A percentile compares a stretch with the other conserved stretches of the same genome.
phyloP scores from a whole-genome alignment of 92 coral and sea anemone genomes.

The Chrysogorgia sp. region DNA sequence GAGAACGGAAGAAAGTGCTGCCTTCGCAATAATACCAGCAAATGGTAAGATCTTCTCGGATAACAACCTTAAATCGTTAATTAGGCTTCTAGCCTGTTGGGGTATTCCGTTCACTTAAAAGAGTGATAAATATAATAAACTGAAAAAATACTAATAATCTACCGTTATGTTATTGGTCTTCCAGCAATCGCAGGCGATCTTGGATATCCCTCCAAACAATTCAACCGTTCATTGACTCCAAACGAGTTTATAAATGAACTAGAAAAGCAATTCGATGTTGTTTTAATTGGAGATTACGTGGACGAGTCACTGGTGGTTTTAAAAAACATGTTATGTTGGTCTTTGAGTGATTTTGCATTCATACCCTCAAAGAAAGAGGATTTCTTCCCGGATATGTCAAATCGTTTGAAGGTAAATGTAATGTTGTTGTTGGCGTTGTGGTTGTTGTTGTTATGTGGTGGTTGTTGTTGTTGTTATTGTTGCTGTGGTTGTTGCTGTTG shows the following conservation, averaged over 20 bases:
- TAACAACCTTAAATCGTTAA: too few species aligned
- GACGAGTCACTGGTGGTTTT: slow-evolving; percentile 88
- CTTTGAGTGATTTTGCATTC: slow-evolving; percentile 74
- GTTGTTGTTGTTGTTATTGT: neutral
- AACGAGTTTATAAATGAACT: slow-evolving; percentile 65
- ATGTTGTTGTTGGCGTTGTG: neutral
- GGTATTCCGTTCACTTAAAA: too few species aligned
- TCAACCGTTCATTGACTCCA: slow-evolving; percentile 51
- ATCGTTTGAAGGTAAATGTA: neutral
- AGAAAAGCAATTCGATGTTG: slow-evolving; percentile 67
- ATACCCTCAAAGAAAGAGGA: slow-evolving; percentile 25
- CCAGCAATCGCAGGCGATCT: slow-evolving; percentile 81
- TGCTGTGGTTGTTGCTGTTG: neutral
- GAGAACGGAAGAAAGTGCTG: neutral
- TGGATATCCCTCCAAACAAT: slow-evolving; percentile 71
- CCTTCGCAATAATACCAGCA: too few species aligned
- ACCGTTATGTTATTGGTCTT: neutral
- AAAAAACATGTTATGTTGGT: slow-evolving; percentile 84
- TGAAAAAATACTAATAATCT: neutral
- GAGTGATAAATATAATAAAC: too few species aligned
- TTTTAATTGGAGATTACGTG: slow-evolving; percentile 78
- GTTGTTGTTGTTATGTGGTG: neutral
- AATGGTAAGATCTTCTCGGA: too few species aligned
- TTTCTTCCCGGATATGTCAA: neutral
- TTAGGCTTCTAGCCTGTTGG: too few species aligned